Evolutionary conservation across 2,797 vertebrate species (phyloP).

Genomic region (Hypotaenidia okinawae): DNA sequence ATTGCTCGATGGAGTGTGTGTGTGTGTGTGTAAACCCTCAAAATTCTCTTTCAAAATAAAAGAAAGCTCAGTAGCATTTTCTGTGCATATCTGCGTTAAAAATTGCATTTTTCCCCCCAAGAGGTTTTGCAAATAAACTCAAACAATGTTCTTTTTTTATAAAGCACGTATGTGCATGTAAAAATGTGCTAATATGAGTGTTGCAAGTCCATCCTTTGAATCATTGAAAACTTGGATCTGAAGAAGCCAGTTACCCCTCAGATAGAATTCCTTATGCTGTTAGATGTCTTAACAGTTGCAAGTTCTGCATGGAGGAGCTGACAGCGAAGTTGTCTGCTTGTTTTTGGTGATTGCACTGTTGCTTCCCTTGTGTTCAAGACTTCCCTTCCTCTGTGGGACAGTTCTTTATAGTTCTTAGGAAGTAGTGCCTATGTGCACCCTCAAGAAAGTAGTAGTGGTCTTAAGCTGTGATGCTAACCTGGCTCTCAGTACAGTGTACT

Average conservation of each 20-base stretch:
- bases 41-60: background rate
- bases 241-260: background rate
- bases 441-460: background rate
- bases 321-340: background rate
- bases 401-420: background rate
- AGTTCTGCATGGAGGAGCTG: background rate
- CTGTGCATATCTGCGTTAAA: background rate
- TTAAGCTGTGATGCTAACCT: background rate
- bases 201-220: background rate
- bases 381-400: background rate
- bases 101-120: background rate
- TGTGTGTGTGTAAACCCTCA: background rate
- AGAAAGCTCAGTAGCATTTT: background rate
- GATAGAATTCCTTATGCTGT: background rate
- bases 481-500: background rate
- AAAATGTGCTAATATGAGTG: background rate
- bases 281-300: background rate
- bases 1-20: background rate
- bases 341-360: background rate
- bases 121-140: background rate
- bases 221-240: background rate
- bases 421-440: background rate
- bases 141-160: too few species aligned
- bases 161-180: accelerated
- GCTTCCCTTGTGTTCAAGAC: background rate